These are phyloP conservation scores for Stenoptilia bipunctidactyla DNA, from an alignment of 2,888 invertebrate species.

Conservation along the genomic window DNA sequence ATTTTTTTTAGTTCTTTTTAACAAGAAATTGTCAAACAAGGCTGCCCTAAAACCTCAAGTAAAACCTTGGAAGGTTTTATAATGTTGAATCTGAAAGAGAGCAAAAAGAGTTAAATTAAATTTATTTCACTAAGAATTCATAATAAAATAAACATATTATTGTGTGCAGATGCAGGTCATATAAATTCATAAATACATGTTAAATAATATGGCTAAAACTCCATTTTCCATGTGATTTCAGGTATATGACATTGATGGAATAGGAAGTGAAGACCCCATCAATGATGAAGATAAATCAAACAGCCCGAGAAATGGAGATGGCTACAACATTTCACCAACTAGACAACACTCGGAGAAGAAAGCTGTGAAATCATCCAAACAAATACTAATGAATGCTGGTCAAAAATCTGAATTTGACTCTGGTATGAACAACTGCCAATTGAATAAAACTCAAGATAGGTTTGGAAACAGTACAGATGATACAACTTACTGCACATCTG, in stretches of 20 bases:
- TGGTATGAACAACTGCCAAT: conserved; percentile 61
- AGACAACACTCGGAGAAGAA: conserved; percentile 35
- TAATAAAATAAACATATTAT: too few species aligned
- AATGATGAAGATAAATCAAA: conserved; percentile 43
- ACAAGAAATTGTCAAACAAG: too few species aligned
- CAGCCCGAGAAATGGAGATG: conserved; percentile 26
- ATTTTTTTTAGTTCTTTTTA: too few species aligned
- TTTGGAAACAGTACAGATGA: conserved; percentile 35
- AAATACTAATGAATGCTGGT: conserved; percentile 58
- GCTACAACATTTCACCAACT: conserved; percentile 26
- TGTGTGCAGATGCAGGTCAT: too few species aligned
- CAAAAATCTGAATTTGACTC: conserved; percentile 64
- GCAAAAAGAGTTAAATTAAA: too few species aligned
- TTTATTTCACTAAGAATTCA: too few species aligned
- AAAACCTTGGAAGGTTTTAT: too few species aligned
- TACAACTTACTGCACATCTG: conserved; percentile 58
- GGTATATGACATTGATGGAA: conserved; percentile 65
- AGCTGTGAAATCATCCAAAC: conserved; percentile 55
- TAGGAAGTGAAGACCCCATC: conserved; percentile 41
- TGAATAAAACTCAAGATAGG: conserved; percentile 43
- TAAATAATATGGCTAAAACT: too few species aligned
- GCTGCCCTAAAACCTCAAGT: too few species aligned
- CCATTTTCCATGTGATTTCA: too few species aligned
- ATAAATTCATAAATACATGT: too few species aligned
- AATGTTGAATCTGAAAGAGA: too few species aligned